A percentile compares a stretch with the other conserved stretches of the same genome.
phyloP scores from a whole-genome alignment of 2,113 vertebrate genomes.

The Strigops habroptila region DNA sequence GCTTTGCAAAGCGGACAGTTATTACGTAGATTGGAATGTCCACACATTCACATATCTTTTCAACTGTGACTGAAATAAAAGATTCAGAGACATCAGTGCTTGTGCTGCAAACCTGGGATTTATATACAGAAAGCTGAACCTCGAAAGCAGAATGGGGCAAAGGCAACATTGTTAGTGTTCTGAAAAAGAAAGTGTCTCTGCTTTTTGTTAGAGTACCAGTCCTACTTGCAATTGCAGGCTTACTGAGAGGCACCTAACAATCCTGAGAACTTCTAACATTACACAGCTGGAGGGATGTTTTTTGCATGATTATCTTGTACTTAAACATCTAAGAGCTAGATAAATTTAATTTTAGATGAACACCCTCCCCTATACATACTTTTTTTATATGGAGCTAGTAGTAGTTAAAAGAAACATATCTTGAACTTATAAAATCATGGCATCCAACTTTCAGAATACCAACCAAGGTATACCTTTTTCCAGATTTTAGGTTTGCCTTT shows the following conservation, averaged over 20 bases:
- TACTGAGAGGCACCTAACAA: neutral
- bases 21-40: accelerated
- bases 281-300: neutral
- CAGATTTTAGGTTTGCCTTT: neutral
- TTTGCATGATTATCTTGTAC: neutral
- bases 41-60: neutral
- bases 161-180: neutral
- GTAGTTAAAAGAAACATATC: neutral
- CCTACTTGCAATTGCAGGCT: neutral
- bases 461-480: neutral
- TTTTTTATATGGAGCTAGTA: neutral
- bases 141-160: neutral
- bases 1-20: neutral
- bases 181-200: neutral
- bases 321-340: neutral
- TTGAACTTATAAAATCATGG: neutral
- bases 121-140: neutral
- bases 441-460: neutral
- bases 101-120: neutral
- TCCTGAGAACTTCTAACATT: neutral
- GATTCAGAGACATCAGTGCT: neutral
- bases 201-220: neutral
- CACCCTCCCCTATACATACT: neutral
- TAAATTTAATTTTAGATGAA: neutral
- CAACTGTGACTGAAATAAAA: neutral